Conservation (phyloP, 2,888 invertebrate genomes). For the Luffia ferchaultella region DNA sequence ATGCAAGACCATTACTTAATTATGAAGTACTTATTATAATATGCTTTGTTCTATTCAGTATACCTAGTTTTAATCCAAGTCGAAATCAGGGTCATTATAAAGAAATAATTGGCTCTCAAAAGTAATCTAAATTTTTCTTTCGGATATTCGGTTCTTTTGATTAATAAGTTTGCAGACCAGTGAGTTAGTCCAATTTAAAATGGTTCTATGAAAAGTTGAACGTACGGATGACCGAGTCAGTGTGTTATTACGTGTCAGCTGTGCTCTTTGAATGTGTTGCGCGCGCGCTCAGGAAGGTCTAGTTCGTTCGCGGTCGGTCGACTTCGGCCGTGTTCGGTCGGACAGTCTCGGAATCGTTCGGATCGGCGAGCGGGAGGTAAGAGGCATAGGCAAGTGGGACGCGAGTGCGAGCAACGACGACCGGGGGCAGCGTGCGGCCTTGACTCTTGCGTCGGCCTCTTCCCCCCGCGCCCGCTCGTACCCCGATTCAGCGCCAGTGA, state of each 20-base stretch:
- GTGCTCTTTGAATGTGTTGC: slow-evolving; percentile 47
- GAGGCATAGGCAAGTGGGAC: slow-evolving; percentile 30
- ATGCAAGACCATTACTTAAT: no score
- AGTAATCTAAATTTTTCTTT: no score
- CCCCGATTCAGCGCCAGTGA: not conserved
- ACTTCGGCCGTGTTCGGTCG: slow-evolving; percentile 25
- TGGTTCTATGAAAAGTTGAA: slow-evolving; percentile 42
- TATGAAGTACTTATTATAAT: no score
- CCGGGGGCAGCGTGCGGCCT: slow-evolving; percentile 79
- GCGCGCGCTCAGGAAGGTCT: slow-evolving; percentile 61
- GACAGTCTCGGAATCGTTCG: slow-evolving; percentile 45
- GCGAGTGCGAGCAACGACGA: slow-evolving; percentile 75
- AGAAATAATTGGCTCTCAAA: no score
- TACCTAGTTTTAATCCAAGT: no score
- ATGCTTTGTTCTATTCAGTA: no score
- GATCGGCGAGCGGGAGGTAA: slow-evolving; percentile 39
- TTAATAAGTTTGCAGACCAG: no score
- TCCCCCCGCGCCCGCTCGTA: slow-evolving; percentile 23
- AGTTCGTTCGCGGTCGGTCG: slow-evolving; percentile 50
- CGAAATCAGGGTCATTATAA: no score
- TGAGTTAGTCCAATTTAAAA: not conserved
- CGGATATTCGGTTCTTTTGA: no score
- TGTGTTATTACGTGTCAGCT: slow-evolving; percentile 65
- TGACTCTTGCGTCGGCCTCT: slow-evolving; percentile 63
- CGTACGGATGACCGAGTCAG: slow-evolving; percentile 67